These are phyloP conservation scores for Falco naumanni DNA, from an alignment of 2,797 vertebrate genomes.

Conservation along the genomic window DNA sequence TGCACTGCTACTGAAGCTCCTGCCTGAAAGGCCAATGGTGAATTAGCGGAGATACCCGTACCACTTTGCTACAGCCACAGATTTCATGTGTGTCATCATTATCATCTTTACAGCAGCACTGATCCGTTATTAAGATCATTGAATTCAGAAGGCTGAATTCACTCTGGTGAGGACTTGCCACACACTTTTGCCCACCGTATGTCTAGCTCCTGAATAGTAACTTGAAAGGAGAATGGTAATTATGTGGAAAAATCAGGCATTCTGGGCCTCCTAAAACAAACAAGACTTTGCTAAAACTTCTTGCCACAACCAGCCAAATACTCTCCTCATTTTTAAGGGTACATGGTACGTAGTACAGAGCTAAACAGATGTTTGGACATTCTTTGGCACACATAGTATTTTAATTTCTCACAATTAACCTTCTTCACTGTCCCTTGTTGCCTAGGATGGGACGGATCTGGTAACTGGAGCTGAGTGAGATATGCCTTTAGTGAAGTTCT, in stretches of 20 bases:
- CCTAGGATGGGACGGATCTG: not conserved
- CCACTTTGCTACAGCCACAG: not conserved
- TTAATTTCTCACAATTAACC: not conserved
- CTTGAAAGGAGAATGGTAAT: not conserved
- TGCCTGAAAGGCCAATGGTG: not conserved
- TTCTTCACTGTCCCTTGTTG: not conserved
- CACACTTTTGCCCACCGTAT: not conserved
- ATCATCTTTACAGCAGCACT: not conserved
- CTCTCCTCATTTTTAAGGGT: not conserved
- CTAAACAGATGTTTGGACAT: not conserved
- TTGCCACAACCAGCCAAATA: not conserved
- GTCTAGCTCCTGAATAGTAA: not conserved
- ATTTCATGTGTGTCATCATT: not conserved
- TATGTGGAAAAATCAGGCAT: not conserved
- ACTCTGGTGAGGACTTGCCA: not conserved
- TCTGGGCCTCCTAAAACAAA: not conserved
- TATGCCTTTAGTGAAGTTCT: not conserved
- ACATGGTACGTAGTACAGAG: not conserved
- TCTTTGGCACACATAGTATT: not conserved
- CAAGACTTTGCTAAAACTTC: not conserved
- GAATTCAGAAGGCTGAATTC: not conserved
- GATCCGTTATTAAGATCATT: not conserved
- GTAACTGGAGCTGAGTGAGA: not conserved
- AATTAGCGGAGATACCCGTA: not conserved
- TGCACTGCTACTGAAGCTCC: not conserved